Conservation (phyloP, 2,888 invertebrate genomes). For the Cantharis rustica region DNA sequence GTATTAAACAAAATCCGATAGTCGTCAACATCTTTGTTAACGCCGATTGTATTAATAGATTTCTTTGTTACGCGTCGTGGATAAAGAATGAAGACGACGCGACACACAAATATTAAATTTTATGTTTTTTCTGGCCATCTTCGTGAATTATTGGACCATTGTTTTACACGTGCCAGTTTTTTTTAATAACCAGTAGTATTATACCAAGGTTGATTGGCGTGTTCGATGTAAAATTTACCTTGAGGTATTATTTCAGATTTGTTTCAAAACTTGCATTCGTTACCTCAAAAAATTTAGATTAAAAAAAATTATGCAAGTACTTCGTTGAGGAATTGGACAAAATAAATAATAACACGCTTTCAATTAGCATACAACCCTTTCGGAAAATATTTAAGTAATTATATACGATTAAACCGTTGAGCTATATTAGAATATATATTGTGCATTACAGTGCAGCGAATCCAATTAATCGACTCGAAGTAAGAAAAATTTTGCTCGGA, state of each 20-base stretch:
- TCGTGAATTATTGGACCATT: background rate
- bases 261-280: background rate
- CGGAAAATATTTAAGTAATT: no score
- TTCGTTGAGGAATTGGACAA: background rate
- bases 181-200: slow-evolving; percentile 1
- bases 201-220: background rate
- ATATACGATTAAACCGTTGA: no score
- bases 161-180: slow-evolving; percentile 9
- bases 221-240: background rate
- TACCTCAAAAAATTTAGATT: background rate
- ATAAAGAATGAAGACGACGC: slow-evolving; percentile 8
- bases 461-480: no score
- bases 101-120: slow-evolving; percentile 4
- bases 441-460: no score
- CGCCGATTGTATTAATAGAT: slow-evolving; percentile 12
- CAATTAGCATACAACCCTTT: no score
- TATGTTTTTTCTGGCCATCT: background rate
- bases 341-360: no score
- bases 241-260: background rate
- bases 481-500: no score
- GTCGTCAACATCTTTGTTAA: slow-evolving; percentile 3
- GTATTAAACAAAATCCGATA: background rate
- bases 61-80: slow-evolving; percentile 8
- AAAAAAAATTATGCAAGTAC: background rate
- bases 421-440: no score